These are phyloP conservation scores for Phrynosoma blainvillii DNA, from an alignment of 2,113 vertebrate species.

Conservation along the genomic window DNA sequence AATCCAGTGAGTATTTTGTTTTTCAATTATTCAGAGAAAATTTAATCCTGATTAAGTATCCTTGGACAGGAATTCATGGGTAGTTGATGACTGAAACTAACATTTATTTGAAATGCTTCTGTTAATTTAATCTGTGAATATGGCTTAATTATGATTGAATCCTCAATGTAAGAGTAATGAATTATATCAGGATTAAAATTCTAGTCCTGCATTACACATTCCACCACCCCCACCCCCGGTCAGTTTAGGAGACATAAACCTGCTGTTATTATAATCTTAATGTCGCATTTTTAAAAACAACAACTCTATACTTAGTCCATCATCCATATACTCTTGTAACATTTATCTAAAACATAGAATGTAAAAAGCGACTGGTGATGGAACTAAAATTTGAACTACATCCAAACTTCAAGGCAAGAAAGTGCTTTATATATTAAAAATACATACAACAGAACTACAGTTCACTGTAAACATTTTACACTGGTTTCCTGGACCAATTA, in stretches of 20 bases:
- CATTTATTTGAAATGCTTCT: conserved; percentile 85
- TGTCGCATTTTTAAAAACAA: conserved; percentile 42
- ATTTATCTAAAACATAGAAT: conserved; percentile 35
- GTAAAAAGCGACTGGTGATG: conserved; percentile 50
- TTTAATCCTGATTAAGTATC: conserved; percentile 89
- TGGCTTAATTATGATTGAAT: conserved; percentile 83
- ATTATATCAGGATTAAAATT: conserved; percentile 84
- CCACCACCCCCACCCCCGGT: conserved; percentile 36
- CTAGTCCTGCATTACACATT: conserved; percentile 72
- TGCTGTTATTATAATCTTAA: conserved; percentile 66
- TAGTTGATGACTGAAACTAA: conserved; percentile 83
- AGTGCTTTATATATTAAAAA: conserved; percentile 40
- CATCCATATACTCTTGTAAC: conserved; percentile 47
- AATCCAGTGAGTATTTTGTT: conserved; percentile 86
- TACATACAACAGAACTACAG: conserved; percentile 48
- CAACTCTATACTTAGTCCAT: conserved; percentile 32
- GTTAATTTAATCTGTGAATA: conserved; percentile 86
- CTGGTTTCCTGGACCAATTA: conserved; percentile 56
- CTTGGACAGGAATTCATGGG: conserved; percentile 84
- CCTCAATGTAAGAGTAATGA: conserved; percentile 81
- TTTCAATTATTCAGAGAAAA: conserved; percentile 89
- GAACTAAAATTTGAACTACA: conserved; percentile 56
- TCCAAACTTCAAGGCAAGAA: conserved; percentile 55
- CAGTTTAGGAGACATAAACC: conserved; percentile 64
- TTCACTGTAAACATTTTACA: conserved; percentile 59